A percentile compares a stretch with the other conserved stretches of the same genome.
These are phyloP conservation scores for Oncorhynchus mykiss DNA, from an alignment of 2,113 vertebrate genomes.

Conservation along the genomic window DNA sequence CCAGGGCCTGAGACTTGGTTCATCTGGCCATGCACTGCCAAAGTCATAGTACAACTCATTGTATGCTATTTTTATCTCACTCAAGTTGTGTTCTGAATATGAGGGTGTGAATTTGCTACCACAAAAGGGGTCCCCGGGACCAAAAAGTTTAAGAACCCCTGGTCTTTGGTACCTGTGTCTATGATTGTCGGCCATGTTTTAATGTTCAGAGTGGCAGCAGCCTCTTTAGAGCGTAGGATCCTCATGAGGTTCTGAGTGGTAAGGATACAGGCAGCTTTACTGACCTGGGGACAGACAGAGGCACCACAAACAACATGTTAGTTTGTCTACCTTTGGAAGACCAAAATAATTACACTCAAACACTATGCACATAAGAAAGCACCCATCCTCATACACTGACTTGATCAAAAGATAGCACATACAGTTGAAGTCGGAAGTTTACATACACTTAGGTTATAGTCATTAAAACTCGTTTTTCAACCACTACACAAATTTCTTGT, in stretches of 20 bases:
- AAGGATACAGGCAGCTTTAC: slow-evolving; percentile 94
- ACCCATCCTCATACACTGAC: background rate
- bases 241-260: slow-evolving; percentile 92
- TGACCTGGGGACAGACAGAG: slow-evolving; percentile 78
- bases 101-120: too few relatives aligned
- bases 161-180: slow-evolving; percentile 83
- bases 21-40: too few relatives aligned
- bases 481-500: too few relatives aligned
- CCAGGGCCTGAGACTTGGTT: too few relatives aligned
- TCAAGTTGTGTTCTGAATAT: too few relatives aligned
- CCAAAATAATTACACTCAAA: background rate
- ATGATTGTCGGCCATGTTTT: slow-evolving; percentile 98
- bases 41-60: too few relatives aligned
- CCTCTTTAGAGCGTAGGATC: slow-evolving; percentile 90
- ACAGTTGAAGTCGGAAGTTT: too few relatives aligned
- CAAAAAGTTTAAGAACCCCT: background rate
- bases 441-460: too few relatives aligned
- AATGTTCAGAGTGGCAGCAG: slow-evolving; percentile 88
- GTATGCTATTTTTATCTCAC: too few relatives aligned
- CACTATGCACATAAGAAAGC: background rate
- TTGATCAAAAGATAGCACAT: too few relatives aligned
- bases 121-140: too few relatives aligned
- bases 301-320: background rate
- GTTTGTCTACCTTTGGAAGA: background rate
- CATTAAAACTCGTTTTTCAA: too few relatives aligned